These are phyloP conservation scores for Pogonocherus hispidulus DNA, from an alignment of 2,888 invertebrate genomes.

Conservation along the genomic window DNA sequence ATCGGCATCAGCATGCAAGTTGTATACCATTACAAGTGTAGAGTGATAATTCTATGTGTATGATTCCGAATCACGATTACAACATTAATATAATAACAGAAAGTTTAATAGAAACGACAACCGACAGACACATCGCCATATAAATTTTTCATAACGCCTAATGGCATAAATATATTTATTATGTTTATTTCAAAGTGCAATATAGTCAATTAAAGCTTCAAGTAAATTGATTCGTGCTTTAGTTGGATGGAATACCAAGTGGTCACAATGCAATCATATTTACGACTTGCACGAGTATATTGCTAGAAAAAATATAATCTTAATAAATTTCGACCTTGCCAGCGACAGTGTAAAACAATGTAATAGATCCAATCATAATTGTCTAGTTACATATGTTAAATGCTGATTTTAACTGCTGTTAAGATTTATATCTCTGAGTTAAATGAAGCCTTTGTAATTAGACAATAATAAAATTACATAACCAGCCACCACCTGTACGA, in stretches of 20 bases:
- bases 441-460: neutral
- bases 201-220: neutral
- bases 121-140: no score
- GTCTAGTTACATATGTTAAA: neutral
- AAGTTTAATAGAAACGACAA: no score
- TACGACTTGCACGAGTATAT: constrained; percentile 16
- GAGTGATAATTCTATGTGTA: no score
- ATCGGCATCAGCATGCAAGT: no score
- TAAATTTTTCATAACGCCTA: neutral
- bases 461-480: neutral
- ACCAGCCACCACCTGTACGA: no score
- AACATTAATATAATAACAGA: no score
- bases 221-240: constrained; percentile 16
- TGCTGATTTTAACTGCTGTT: neutral
- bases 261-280: constrained; percentile 8
- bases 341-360: neutral
- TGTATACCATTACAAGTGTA: no score
- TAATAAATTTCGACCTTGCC: constrained; percentile 18
- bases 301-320: constrained; percentile 10
- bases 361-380: neutral
- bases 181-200: neutral
- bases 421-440: neutral
- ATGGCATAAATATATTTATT: neutral
- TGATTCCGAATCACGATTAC: no score
- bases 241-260: constrained; percentile 11